Evolutionary conservation across 2,113 vertebrate genomes (phyloP), one percentile per base, ranked within the genome.

Genomic region (Lophura nycthemera): DNA sequence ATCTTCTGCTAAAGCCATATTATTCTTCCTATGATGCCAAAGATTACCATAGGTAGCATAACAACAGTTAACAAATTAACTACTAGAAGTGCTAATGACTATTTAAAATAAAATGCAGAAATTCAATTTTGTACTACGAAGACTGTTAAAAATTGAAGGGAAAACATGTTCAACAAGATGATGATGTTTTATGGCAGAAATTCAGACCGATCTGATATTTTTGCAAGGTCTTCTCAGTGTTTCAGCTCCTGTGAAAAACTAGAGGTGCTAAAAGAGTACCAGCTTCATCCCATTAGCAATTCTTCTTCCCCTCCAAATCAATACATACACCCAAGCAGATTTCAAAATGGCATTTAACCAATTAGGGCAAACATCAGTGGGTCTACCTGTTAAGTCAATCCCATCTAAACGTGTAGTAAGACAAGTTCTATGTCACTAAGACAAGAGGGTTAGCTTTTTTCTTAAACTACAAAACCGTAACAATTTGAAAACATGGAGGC

Each of bases 381-480:
- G 20, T 4, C 15, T 27, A n/a, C 40, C 20, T 24, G 6, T 4
- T 11, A 52, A 10, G 3, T 40, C 50, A 70, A 27, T 30, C 60
- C 36, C 19, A 7, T 3, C 25, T 45, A n/a, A 50, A 47, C 1
- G 13, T 10, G 20, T 10, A 27, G 11, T 27, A 42, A 50, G 3
- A 3, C 1, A n/a, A 34, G 4, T 36, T 80, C 45, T 40, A 38
- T 18, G 50, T 11, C n/a, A 45, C 34, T 25, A 78, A 89, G 19
- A 6, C 50, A 52, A n/a, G 30, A 67, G 0, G 27, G 6, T 0
- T 48, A 12, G 0, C 1, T 2, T 38, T 83, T 59, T 29, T 22
- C 34, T 75, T 25, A 4, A 67, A 27, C 60, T 22, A 34, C 24
- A 79, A 52, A 59, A 42, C 0, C 5, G 1, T 0, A 42, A 10